Base-by-base conservation (phyloP, 2,797 vertebrate genomes). In the Oceanodroma leucorhoa region DNA sequence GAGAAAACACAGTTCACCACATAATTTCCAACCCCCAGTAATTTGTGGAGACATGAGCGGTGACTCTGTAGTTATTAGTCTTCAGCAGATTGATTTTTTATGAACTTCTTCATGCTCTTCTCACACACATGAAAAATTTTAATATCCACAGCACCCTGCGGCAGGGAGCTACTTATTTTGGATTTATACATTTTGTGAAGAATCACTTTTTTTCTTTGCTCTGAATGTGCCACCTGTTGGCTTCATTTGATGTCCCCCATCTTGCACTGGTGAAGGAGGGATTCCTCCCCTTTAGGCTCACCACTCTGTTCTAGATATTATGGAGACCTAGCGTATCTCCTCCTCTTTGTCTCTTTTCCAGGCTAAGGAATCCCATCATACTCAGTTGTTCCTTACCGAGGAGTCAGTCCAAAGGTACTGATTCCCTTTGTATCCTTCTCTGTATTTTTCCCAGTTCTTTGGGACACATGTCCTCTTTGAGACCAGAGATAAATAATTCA, bases 301-400 rank as follows among this genome's bases (percentile, higher is more conserved):
- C 10, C 9, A 3, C 13, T 65, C 0, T 41, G 15, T 36, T 94
- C 30, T 48, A 51, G 26, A 24, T 2, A 10, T 54, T 79, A 70
- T 7, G 13, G 34, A 66, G 17, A 70, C 20, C 8, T 38, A 38
- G 21, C 3, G 2, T 38, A 46, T 14, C 18, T 78, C 8, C 8
- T 90, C 4, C n/a, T 50, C 38, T 43, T 65, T 34, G 9, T 18
- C 78, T 41, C 13, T 54, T 46, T 84, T 75, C 43, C 40, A 85
- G 36, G 6, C 9, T 62, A 51, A 75, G 18, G 7, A 62, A 75
- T 58, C 2, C 10, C 30, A 3, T 50, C 18, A 41, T 38, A 17
- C 10, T 50, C 32, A 30, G 38, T 16, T 4, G 1, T 66, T 70
- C 22, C 15, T 69, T 11, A 26, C 10, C 2, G 0, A 53, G 2